Evolutionary conservation across 2,797 vertebrate species (phyloP).

Genomic region (Phoxinus dragarum): DNA sequence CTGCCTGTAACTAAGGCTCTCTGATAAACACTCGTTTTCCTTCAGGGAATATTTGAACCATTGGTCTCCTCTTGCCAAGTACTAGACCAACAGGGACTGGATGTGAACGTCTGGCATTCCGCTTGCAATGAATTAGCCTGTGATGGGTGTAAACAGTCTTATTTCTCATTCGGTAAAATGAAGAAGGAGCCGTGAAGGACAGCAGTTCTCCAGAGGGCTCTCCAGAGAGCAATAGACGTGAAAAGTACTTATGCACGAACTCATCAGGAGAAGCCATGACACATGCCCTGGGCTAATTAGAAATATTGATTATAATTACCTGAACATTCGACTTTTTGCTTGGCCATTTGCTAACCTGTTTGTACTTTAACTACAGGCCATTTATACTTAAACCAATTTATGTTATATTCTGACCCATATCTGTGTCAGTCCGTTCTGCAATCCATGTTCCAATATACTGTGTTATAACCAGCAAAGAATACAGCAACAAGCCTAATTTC

Average conservation of each 20-base stretch:
- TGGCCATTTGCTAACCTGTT: slow-evolving; percentile 5
- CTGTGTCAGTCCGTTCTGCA: neutral
- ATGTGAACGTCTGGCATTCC: slow-evolving; percentile 24
- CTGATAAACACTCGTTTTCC: slow-evolving; percentile 23
- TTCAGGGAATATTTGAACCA: slow-evolving; percentile 16
- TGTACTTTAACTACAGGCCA: neutral
- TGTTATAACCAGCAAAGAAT: too few relatives aligned
- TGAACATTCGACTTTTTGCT: neutral
- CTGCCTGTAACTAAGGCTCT: slow-evolving; percentile 1
- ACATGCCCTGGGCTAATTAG: slow-evolving; percentile 31
- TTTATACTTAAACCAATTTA: slow-evolving; percentile 7
- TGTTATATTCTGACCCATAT: slow-evolving; percentile 11
- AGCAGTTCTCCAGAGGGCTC: slow-evolving; percentile 30
- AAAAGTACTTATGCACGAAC: slow-evolving; percentile 40
- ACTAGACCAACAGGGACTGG: slow-evolving; percentile 17
- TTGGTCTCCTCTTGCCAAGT: slow-evolving; percentile 21
- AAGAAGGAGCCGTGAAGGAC: slow-evolving; percentile 23
- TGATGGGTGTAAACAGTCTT: slow-evolving; percentile 42
- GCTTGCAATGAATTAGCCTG: slow-evolving; percentile 34
- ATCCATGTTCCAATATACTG: neutral
- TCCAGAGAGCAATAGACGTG: slow-evolving; percentile 32
- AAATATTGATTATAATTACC: slow-evolving; percentile 37
- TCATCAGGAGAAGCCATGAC: slow-evolving; percentile 22
- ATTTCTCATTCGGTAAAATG: slow-evolving; percentile 12
- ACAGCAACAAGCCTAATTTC: neutral